Evolutionary conservation across 2,113 vertebrate genomes (phyloP), one percentile per base, ranked within the genome.

Genomic region (Megatriorchis doriae): DNA sequence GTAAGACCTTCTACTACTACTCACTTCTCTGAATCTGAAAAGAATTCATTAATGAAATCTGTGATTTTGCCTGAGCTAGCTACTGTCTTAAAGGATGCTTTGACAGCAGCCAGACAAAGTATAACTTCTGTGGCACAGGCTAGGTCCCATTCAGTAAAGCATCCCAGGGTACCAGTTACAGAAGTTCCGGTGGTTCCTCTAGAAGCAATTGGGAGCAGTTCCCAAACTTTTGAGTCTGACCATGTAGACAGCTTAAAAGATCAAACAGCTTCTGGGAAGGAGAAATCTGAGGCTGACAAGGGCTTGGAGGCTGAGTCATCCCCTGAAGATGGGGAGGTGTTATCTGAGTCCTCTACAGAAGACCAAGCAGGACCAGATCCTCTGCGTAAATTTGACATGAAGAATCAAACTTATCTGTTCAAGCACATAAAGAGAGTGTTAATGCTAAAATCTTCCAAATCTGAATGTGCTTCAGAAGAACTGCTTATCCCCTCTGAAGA

Each of bases 1-100:
- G 93, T 95, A 95, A 97, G 94, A 90, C 94, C 95, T 91, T 85
- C 96, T 94, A 31, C 89, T 92, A n/a, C 73, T 92, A 32, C 93
- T 93, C 52, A 66, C 88, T 88, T 91, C 42, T 96, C 95, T 13
- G 94, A 96, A 75, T 93, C 75, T 80, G 94, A 94, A 77, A 94
- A 77, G 78, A 94, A 82, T 88, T 94, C 94, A 38, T 52, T 95
- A 59, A 92, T 95, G 77, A 97, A 80, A 81, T 88, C 97, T 88
- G 42, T 97, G 48, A 83, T 95, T 90, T 86, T 97, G 82, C 96
- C 97, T 90, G 94, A 97, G 61, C 83, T 95, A 85, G 90, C 91
- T 68, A 63, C 85, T 90, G 88, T 96, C 88, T 89, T 97, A 91
- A 97, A 96, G 73, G 94, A 95, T 85, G 92, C 88, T 74, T 80